Conservation (phyloP, 2,888 invertebrate species). For the Cantharis flavilabris region DNA sequence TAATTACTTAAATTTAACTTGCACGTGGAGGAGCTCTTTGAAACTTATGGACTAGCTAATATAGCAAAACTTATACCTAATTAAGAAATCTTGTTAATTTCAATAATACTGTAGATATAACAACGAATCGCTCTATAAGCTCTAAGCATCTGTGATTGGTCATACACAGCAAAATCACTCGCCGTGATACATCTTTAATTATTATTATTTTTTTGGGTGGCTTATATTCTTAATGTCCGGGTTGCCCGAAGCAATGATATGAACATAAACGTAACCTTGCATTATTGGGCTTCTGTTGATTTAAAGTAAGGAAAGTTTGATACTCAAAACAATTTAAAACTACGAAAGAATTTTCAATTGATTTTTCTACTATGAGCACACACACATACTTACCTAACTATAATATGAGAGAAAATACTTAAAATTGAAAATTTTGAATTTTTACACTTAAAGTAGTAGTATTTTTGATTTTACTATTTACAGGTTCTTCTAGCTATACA, state of each 20-base stretch:
- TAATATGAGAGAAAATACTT: not conserved
- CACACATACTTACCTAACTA: not conserved
- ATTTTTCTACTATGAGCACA: not conserved
- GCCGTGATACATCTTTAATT: not conserved
- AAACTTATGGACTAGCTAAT: not conserved
- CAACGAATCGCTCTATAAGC: not conserved
- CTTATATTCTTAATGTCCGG: too few relatives aligned
- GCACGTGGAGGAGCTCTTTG: not conserved
- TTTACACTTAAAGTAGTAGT: not conserved
- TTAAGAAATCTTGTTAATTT: not conserved
- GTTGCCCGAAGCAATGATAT: too few relatives aligned
- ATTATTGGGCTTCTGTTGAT: too few relatives aligned
- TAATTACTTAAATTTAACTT: not conserved
- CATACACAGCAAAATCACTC: not conserved
- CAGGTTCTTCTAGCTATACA: not conserved
- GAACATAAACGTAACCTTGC: too few relatives aligned
- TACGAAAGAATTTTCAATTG: not conserved
- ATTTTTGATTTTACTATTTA: not conserved
- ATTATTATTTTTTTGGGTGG: not conserved
- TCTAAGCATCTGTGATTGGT: not conserved
- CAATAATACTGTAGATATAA: too few relatives aligned
- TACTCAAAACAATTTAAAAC: not conserved
- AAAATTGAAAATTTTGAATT: conserved; percentile 5
- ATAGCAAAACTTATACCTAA: not conserved
- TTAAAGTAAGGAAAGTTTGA: too few relatives aligned